phyloP scores from a whole-genome alignment of 2,113 vertebrate species.

The Laticauda laticaudata region DNA sequence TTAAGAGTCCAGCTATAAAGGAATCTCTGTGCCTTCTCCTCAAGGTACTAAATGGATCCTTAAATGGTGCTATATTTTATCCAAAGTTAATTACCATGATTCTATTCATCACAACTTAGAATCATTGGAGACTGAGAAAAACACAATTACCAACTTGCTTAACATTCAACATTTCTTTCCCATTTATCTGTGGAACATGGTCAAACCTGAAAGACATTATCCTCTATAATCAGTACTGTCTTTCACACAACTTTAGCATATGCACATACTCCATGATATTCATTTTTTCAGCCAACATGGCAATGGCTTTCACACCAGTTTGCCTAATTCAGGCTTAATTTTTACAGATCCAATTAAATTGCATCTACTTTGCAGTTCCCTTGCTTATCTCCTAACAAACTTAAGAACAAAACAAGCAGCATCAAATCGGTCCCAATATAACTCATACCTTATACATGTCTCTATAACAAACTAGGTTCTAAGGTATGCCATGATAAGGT shows the following conservation, averaged over 20 bases:
- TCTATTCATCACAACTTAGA: constrained; percentile 2
- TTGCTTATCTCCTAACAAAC: constrained; percentile 15
- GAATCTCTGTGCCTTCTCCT: constrained; percentile 22
- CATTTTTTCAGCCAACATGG: constrained; percentile 12
- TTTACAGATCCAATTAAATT: constrained; percentile 14
- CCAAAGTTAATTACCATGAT: constrained; percentile 20
- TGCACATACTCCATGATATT: not conserved
- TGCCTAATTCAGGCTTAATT: constrained; percentile 6
- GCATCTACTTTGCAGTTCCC: constrained; percentile 14
- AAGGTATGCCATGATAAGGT: not conserved
- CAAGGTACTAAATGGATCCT: constrained; percentile 39
- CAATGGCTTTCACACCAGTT: constrained; percentile 9
- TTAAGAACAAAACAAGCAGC: constrained; percentile 48
- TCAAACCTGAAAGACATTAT: not conserved
- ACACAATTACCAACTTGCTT: constrained; percentile 10
- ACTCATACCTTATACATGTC: constrained; percentile 10
- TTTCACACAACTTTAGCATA: constrained; percentile 14
- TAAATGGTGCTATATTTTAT: constrained; percentile 40
- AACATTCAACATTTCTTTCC: not conserved
- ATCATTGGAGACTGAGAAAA: constrained; percentile 13
- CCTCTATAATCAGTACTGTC: constrained; percentile 9
- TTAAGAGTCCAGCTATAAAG: not conserved
- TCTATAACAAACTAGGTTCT: not conserved
- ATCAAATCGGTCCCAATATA: not conserved
- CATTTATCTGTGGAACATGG: constrained; percentile 1